phyloP scores from a whole-genome alignment of 2,797 vertebrate species.

The Philypnodon macrostomus region DNA sequence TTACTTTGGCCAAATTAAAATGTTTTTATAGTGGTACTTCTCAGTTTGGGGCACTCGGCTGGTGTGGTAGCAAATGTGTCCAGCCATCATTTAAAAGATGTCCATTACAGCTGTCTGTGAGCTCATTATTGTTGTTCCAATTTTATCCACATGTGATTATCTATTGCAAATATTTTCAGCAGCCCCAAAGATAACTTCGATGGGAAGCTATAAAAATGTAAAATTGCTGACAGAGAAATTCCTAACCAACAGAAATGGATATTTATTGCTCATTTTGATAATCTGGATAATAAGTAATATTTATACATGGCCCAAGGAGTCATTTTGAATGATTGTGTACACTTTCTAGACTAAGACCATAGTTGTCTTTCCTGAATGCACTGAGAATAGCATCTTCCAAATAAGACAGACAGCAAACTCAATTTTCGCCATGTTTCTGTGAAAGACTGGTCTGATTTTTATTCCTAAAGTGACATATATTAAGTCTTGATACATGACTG shows the following conservation, averaged over 20 bases:
- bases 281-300: neutral
- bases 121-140: neutral
- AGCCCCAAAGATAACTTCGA: neutral
- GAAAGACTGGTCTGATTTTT: neutral
- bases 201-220: neutral
- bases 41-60: too few relatives aligned
- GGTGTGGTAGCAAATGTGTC: too few relatives aligned
- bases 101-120: too few relatives aligned
- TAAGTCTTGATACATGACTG: neutral
- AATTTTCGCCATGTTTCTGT: slow-evolving; percentile 1
- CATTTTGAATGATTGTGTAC: too few relatives aligned
- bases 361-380: neutral
- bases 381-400: neutral
- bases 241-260: neutral
- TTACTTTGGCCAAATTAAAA: too few relatives aligned
- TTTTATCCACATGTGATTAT: neutral
- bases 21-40: too few relatives aligned
- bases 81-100: neutral
- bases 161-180: neutral
- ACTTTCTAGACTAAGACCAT: too few relatives aligned
- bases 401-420: neutral
- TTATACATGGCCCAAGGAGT: neutral
- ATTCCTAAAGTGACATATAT: neutral
- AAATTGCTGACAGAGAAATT: slow-evolving; percentile 5
- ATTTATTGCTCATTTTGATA: slow-evolving; percentile 1